Conservation (phyloP, 1,140 invertebrate species). For the Anthonomus grandis region DNA sequence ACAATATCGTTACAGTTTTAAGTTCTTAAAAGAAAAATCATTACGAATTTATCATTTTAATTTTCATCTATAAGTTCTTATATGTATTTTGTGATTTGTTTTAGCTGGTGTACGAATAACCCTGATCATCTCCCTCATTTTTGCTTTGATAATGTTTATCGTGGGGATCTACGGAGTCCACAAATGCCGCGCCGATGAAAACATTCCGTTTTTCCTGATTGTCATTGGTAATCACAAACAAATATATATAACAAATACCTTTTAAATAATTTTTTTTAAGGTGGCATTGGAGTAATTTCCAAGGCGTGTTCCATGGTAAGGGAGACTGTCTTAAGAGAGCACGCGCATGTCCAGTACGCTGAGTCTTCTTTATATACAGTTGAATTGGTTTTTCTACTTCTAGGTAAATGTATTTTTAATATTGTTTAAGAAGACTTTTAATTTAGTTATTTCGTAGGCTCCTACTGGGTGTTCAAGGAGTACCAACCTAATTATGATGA, state of each 20-base stretch:
- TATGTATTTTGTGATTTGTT: too few relatives aligned
- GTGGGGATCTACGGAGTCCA: slow-evolving; percentile 38
- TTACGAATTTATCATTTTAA: not conserved
- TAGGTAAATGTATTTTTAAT: slow-evolving; percentile 27
- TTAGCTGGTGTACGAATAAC: slow-evolving; percentile 35
- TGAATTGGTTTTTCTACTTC: slow-evolving; percentile 32
- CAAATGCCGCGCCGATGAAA: slow-evolving; percentile 36
- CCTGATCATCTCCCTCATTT: slow-evolving; percentile 26
- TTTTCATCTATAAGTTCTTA: too few relatives aligned
- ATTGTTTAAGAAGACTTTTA: not conserved
- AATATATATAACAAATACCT: not conserved
- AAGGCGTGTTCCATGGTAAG: slow-evolving; percentile 29
- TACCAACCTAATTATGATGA: slow-evolving; percentile 36
- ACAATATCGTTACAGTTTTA: not conserved
- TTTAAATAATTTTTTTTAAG: slow-evolving; percentile 16
- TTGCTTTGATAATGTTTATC: slow-evolving; percentile 36
- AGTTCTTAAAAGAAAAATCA: not conserved
- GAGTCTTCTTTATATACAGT: slow-evolving; percentile 32
- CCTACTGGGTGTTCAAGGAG: slow-evolving; percentile 34
- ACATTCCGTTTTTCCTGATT: slow-evolving; percentile 42
- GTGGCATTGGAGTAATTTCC: slow-evolving; percentile 31
- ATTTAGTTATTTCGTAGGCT: slow-evolving; percentile 24
- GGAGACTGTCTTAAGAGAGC: slow-evolving; percentile 22
- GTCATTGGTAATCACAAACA: slow-evolving; percentile 34
- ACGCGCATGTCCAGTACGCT: slow-evolving; percentile 24